These are phyloP conservation scores for Rhyacichthys aspro DNA, from an alignment of 2,797 vertebrate species.

Conservation along the genomic window DNA sequence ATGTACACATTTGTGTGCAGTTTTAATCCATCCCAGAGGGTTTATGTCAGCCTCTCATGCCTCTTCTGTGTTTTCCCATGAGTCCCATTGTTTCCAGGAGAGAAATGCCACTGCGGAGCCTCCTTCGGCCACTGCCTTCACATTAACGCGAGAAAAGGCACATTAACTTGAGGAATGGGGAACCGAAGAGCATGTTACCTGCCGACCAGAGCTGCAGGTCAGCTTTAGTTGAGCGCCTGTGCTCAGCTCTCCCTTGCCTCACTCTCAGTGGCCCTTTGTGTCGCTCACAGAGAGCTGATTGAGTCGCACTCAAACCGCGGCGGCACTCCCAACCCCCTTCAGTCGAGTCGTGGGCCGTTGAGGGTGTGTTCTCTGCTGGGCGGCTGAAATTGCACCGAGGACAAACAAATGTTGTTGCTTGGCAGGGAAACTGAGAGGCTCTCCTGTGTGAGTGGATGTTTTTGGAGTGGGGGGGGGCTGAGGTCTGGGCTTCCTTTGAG, in stretches of 20 bases:
- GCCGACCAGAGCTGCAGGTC: constrained; percentile 49
- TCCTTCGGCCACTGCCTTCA: constrained; percentile 8
- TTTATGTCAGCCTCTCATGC: constrained; percentile 19
- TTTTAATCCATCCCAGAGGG: constrained; percentile 22
- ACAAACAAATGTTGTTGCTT: constrained; percentile 81
- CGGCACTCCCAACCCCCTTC: constrained; percentile 62
- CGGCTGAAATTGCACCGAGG: constrained; percentile 60
- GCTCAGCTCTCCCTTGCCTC: constrained; percentile 49
- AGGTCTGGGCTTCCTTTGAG: constrained; percentile 59
- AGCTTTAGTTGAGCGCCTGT: constrained; percentile 22
- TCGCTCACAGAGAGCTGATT: constrained; percentile 72
- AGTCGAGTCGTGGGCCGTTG: constrained; percentile 36
- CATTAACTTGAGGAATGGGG: constrained; percentile 67
- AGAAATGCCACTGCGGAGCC: constrained; percentile 31
- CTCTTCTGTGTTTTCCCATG: constrained; percentile 22
- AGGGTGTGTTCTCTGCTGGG: constrained; percentile 56
- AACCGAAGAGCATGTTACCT: constrained; percentile 73
- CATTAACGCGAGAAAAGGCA: constrained; percentile 38
- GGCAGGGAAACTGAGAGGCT: constrained; percentile 68
- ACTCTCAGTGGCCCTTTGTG: constrained; percentile 79
- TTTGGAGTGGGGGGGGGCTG: constrained; percentile 53
- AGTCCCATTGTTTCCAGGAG: constrained; percentile 39
- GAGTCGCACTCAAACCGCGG: constrained; percentile 65
- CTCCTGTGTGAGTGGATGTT: constrained; percentile 63
- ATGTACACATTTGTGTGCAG: constrained; percentile 1